Conservation (phyloP, 2,113 vertebrate species). For the Microcebus murinus region DNA sequence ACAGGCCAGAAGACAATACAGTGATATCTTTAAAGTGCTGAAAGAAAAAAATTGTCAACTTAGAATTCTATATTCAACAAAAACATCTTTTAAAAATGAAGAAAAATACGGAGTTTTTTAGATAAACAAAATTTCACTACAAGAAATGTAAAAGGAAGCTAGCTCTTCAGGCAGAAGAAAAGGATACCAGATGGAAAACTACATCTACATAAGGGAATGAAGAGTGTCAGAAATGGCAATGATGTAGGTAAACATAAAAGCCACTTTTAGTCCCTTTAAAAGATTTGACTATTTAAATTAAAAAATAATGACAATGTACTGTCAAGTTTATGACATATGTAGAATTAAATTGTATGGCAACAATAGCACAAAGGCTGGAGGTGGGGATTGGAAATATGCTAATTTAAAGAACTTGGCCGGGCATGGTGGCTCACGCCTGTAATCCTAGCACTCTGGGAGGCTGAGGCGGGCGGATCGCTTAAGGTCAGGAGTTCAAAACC, state of each 20-base stretch:
- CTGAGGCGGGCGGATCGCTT: too few relatives aligned
- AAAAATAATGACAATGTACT: background rate
- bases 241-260: constrained; percentile 19
- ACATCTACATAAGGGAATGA: background rate
- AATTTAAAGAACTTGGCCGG: background rate
- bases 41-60: constrained; percentile 14
- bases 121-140: background rate
- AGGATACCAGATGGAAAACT: constrained; percentile 2
- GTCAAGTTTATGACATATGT: background rate
- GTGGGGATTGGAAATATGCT: background rate
- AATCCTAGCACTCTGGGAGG: too few relatives aligned
- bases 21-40: background rate
- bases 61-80: background rate
- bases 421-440: too few relatives aligned
- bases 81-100: background rate
- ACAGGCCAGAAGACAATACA: background rate
- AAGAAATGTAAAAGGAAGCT: constrained; percentile 24
- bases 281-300: constrained; percentile 9
- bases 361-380: background rate
- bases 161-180: background rate
- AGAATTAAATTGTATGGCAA: background rate
- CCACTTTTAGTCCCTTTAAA: background rate
- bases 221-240: background rate
- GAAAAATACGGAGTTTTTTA: background rate
- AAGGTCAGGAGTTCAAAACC: too few relatives aligned